Conservation (phyloP, 2,797 vertebrate genomes). For the Myotis pilosus region DNA sequence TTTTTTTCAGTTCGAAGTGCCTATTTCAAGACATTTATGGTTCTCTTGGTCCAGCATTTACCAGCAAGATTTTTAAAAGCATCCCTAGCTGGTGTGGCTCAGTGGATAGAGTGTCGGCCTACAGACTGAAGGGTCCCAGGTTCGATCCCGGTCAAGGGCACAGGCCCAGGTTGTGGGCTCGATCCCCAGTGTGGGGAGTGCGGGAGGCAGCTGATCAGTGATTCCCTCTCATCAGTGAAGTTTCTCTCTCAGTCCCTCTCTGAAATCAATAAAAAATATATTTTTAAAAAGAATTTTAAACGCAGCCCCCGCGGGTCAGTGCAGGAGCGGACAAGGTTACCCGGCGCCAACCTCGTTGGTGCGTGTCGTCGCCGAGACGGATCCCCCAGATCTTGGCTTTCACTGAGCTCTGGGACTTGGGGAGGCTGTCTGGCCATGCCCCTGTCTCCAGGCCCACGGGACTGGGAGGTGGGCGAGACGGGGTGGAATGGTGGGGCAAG, state of each 20-base stretch:
- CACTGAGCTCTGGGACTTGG: background rate
- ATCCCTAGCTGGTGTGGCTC: too few relatives aligned
- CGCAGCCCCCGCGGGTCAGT: background rate
- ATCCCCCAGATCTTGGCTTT: background rate
- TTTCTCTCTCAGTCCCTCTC: too few relatives aligned
- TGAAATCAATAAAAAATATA: too few relatives aligned
- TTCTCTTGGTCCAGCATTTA: conserved; percentile 42
- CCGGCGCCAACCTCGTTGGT: background rate
- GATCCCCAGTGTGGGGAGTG: too few relatives aligned
- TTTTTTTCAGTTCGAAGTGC: conserved; percentile 45
- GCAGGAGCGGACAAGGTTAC: background rate
- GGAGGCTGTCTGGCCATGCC: background rate
- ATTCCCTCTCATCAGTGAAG: too few relatives aligned
- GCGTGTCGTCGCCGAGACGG: fast-evolving
- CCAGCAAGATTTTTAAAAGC: background rate
- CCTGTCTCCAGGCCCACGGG: background rate
- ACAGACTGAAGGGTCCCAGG: too few relatives aligned
- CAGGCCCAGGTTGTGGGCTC: too few relatives aligned
- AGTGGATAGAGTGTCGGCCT: too few relatives aligned
- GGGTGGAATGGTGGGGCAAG: background rate
- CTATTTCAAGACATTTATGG: background rate
- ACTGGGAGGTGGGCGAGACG: background rate
- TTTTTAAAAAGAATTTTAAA: background rate
- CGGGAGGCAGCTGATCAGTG: too few relatives aligned
- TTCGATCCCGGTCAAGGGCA: too few relatives aligned